Conservation (phyloP, 2,888 invertebrate species). For the Phragmatobia fuliginosa region DNA sequence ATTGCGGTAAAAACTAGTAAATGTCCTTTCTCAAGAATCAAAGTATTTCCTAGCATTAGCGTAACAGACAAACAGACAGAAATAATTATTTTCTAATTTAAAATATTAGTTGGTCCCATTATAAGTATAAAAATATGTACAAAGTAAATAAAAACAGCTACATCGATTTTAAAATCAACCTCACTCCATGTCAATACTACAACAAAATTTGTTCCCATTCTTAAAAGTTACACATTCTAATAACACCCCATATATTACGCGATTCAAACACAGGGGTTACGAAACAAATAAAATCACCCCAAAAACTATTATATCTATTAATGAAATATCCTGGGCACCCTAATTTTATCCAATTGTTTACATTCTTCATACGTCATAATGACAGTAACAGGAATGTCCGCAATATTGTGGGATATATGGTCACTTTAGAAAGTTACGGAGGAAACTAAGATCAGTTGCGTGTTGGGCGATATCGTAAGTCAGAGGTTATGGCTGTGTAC, state of each 20-base stretch:
- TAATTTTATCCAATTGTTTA: slow-evolving; percentile 37
- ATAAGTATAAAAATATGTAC: too few relatives aligned
- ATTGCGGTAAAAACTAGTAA: too few relatives aligned
- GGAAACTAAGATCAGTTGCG: slow-evolving; percentile 15
- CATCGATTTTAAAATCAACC: neutral
- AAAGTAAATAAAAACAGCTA: too few relatives aligned
- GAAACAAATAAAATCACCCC: slow-evolving; percentile 44
- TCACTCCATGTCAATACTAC: neutral
- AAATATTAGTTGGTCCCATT: too few relatives aligned
- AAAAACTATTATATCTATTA: slow-evolving; percentile 42
- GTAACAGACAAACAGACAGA: too few relatives aligned
- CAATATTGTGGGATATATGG: slow-evolving; percentile 29
- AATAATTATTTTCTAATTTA: too few relatives aligned
- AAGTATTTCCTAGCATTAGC: too few relatives aligned
- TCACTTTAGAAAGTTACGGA: slow-evolving; percentile 20
- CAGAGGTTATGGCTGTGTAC: slow-evolving; percentile 9
- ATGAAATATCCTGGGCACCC: slow-evolving; percentile 49
- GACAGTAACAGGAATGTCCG: slow-evolving; percentile 40
- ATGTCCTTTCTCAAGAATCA: too few relatives aligned
- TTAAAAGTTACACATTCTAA: slow-evolving; percentile 18
- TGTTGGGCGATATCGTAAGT: slow-evolving; percentile 21
- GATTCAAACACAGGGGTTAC: slow-evolving; percentile 14
- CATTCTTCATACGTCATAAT: slow-evolving; percentile 39
- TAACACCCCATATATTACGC: slow-evolving; percentile 35
- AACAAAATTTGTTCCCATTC: neutral